Evolutionary conservation across 2,113 vertebrate genomes (phyloP).

Genomic region (Spilogale gracilis): DNA sequence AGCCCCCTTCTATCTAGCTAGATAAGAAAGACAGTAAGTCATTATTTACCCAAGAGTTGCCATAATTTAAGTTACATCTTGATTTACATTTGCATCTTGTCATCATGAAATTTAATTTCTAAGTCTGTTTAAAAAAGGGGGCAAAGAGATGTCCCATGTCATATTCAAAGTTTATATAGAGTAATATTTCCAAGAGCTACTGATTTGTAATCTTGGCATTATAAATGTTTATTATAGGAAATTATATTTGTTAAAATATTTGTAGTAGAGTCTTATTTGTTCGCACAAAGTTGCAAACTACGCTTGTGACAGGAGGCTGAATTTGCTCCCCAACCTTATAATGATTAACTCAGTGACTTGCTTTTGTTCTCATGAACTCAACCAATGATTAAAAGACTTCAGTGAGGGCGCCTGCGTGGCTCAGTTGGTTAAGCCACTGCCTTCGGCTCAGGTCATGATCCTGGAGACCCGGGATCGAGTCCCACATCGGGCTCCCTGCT

Average conservation of each 20-base stretch:
- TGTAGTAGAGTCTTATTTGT: conserved; percentile 12
- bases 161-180: background rate
- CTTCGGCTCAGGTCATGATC: no score
- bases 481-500: no score
- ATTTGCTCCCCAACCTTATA: conserved; percentile 38
- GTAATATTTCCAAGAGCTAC: conserved; percentile 37
- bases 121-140: conserved; percentile 22
- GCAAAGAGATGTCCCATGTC: conserved; percentile 25
- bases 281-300: conserved; percentile 44
- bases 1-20: background rate
- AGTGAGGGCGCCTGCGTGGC: no score
- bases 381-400: background rate
- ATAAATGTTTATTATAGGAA: conserved; percentile 49
- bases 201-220: background rate
- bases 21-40: conserved; percentile 12
- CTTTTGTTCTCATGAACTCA: conserved; percentile 11
- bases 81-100: conserved; percentile 5
- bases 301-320: conserved; percentile 17
- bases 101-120: conserved; percentile 15
- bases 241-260: conserved; percentile 41
- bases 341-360: background rate
- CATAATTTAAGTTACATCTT: conserved; percentile 53
- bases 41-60: conserved; percentile 18
- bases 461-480: no score
- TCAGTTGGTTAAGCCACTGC: no score